Evolutionary conservation across 2,888 invertebrate species (phyloP), one percentile per base, ranked within the genome.

Genomic region (Thelaira solivaga): DNA sequence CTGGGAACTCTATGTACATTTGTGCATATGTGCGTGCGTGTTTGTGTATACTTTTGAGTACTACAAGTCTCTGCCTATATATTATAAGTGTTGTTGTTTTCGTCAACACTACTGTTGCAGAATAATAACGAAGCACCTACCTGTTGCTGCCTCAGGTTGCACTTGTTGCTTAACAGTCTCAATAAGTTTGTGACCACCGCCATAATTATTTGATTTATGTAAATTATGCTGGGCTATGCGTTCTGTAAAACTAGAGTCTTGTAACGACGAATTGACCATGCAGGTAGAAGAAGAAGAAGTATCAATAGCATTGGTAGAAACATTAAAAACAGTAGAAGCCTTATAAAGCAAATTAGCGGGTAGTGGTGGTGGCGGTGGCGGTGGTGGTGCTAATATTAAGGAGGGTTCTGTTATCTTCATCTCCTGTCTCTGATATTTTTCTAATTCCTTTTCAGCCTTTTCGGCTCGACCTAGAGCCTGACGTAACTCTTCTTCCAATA

Each of bases 401-500:
- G 86, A 83, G 0, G 86, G 83, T 11, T 86, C 80, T 53, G 59
- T 73, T 55, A 67, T 69, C 41, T 41, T 57, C 55, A 64, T 22
- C 31, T 49, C 72, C 64, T 61, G 69, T 79, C 80, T 83, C 75
- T 85, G 85, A 75, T 83, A 86, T 31, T 80, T 86, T 73, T 88
- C 85, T 72, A 89, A 85, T 64, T 89, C 88, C 74, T 86, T 87
- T 84, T 92, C 92, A 55, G 91, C 91, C 49, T 87, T 86, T 80
- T 91, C 90, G 34, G 91, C 91, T 69, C 91, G 88, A 68, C 90
- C 86, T 53, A 89, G 82, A 7, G 90, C 90, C 80, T 89, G 87
- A 43, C 89, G 89, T 72, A 92, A 85, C 80, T 91, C 91, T 36
- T 90, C 90, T 84, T 91, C 91, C 5, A 91, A 89, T 55, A 91